Base-by-base conservation (phyloP, 2,797 vertebrate genomes). In the Amniataba percoides region DNA sequence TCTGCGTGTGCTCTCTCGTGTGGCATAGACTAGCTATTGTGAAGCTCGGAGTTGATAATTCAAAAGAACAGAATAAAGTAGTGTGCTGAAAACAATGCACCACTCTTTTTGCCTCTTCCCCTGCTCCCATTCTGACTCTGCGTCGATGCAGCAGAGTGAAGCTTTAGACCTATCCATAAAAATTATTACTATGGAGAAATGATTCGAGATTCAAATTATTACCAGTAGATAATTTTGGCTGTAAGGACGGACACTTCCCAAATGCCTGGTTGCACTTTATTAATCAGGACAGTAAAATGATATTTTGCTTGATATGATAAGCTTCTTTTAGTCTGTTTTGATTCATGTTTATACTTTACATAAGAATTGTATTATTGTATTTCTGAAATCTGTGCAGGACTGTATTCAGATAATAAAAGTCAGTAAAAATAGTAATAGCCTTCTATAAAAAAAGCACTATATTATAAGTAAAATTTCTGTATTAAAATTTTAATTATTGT, bases 31-130 rank as follows among this genome's bases (percentile, higher is more conserved):
- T 23, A 42, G 31, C 58, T 56, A 7, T 52, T 62, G 51, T 71
- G 48, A 39, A 39, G 10, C 57, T 71, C 27, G 60, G n/a, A 71
- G 51, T 18, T 74, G 58, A 68, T 61, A n/a, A 63, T 57, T 52
- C 34, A 56, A 31, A 19, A 39, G 34, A 48, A 46, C 18, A 55
- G 48, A 34, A 65, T 68, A 36, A 19, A 39, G 34, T 9, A 45
- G 15, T 58, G 46, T 49, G 15, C 59, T 58, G 14, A 45, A 77
- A 74, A 71, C 48, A 56, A 56, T 69, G 48, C 48, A 34, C 19
- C 10, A 16, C 40, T 48, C 9, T 55, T 51, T 15, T 63, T 11
- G 46, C 65, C 48, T 45, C 53, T 53, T 31, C 21, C 45, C 45
- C 16, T 5, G 52, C 58, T 66, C 46, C 36, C 21, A 31, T 39